These are phyloP conservation scores for Caenorhabditis becei DNA, from an alignment of 2,888 invertebrate genomes.

Conservation along the genomic window DNA sequence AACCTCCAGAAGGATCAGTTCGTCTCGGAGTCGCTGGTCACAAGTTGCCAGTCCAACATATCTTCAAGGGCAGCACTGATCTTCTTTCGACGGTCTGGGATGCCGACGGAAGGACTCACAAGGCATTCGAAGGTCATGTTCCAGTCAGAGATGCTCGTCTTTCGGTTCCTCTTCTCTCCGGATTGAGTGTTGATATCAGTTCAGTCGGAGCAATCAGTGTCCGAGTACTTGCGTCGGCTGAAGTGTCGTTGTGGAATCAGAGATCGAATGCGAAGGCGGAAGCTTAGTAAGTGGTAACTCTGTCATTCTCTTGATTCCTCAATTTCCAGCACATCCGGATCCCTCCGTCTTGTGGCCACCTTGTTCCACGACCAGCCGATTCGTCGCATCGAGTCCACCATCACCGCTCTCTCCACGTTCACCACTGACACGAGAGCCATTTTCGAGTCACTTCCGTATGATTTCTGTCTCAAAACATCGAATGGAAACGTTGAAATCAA, in stretches of 20 bases:
- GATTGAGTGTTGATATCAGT: slow-evolving; percentile 62
- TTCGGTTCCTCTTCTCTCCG: slow-evolving; percentile 67
- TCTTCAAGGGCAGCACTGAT: slow-evolving; percentile 59
- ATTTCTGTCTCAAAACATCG: slow-evolving; percentile 51
- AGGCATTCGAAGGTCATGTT: slow-evolving; percentile 68
- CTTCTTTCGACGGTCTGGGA: slow-evolving; percentile 64
- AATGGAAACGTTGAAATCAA: slow-evolving; percentile 42
- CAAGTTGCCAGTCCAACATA: slow-evolving; percentile 50
- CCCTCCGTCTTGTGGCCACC: slow-evolving; percentile 44
- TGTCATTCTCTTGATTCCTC: not conserved
- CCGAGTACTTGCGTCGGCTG: slow-evolving; percentile 57
- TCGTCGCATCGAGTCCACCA: slow-evolving; percentile 43
- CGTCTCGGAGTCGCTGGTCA: slow-evolving; percentile 63
- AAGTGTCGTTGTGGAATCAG: slow-evolving; percentile 67
- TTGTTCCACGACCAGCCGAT: slow-evolving; percentile 35
- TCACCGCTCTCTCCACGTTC: slow-evolving; percentile 41
- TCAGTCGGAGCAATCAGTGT: slow-evolving; percentile 60
- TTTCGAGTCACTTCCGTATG: slow-evolving; percentile 47
- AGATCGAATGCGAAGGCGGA: slow-evolving; percentile 55
- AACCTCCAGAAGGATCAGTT: slow-evolving; percentile 46
- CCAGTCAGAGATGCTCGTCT: slow-evolving; percentile 55
- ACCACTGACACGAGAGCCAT: slow-evolving; percentile 46
- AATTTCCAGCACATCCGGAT: slow-evolving; percentile 58
- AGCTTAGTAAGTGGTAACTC: slow-evolving; percentile 57
- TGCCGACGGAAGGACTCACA: slow-evolving; percentile 69